Conservation (phyloP, 2,888 invertebrate genomes). For the Pardosa pseudoannulata region DNA sequence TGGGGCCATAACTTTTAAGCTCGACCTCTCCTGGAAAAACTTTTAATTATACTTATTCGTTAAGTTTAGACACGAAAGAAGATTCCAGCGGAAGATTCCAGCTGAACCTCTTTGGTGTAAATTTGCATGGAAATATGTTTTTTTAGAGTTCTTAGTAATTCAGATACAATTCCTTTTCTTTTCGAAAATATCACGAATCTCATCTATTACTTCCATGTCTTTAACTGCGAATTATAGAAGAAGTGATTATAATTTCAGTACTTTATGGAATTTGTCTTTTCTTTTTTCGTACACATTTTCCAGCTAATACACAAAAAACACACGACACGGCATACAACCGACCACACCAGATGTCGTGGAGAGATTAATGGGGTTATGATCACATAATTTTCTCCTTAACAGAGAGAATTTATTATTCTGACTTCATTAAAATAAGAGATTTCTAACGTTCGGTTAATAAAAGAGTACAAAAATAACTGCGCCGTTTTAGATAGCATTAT, state of each 20-base stretch:
- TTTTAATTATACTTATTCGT: conserved; percentile 58
- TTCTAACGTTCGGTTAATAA: neutral
- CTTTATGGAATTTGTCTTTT: neutral
- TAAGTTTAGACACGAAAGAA: conserved; percentile 32
- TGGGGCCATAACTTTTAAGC: conserved; percentile 7
- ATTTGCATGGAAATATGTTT: conserved; percentile 24
- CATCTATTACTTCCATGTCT: neutral
- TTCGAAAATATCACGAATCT: conserved; percentile 11
- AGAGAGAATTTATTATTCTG: neutral
- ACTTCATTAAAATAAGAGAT: neutral
- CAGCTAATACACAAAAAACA: neutral
- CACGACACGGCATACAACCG: neutral
- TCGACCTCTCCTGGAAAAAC: conserved; percentile 16
- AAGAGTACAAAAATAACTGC: neutral
- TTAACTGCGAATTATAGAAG: neutral
- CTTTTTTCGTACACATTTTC: no score
- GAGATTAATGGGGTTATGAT: neutral
- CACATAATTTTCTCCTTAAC: neutral
- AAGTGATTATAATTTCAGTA: neutral
- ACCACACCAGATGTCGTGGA: neutral
- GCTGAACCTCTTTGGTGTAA: neutral
- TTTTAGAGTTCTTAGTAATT: neutral
- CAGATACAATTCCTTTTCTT: neutral
- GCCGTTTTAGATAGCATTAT: no score
- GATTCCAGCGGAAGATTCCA: neutral